Conservation (phyloP, 64 coral and sea anemone genomes). For the Platygyra sinensis region DNA sequence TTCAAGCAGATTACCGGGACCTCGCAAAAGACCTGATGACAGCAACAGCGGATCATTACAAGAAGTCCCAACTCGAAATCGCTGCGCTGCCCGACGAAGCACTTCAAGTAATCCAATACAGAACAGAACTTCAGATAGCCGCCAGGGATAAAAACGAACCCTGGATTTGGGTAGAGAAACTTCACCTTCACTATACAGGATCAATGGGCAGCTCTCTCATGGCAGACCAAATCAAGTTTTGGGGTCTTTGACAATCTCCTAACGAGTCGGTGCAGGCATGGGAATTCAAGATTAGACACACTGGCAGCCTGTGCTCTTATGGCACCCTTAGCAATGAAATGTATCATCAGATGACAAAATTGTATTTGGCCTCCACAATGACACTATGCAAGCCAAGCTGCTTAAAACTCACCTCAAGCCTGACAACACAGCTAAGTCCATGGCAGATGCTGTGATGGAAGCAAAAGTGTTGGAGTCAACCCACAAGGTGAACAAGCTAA, state of each 20-base stretch:
- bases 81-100: too few species aligned
- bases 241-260: background rate
- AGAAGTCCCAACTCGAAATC: too few species aligned
- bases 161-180: constrained; percentile 41
- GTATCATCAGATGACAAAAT: background rate
- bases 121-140: too few species aligned
- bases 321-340: background rate
- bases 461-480: background rate
- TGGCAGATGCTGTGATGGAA: background rate
- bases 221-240: constrained; percentile 11
- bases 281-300: constrained; percentile 27
- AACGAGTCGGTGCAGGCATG: constrained; percentile 31
- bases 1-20: too few species aligned
- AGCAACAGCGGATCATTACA: too few species aligned
- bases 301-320: background rate
- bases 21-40: too few species aligned
- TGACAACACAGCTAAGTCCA: too few species aligned
- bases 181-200: constrained; percentile 24
- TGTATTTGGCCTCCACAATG: background rate
- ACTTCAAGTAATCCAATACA: too few species aligned
- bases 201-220: constrained; percentile 9
- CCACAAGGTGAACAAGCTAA: background rate
- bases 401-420: background rate
- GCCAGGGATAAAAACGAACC: background rate
- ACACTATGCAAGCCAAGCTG: background rate